Base-by-base conservation (phyloP, 2,113 vertebrate species). In the Burhinus oedicnemus region DNA sequence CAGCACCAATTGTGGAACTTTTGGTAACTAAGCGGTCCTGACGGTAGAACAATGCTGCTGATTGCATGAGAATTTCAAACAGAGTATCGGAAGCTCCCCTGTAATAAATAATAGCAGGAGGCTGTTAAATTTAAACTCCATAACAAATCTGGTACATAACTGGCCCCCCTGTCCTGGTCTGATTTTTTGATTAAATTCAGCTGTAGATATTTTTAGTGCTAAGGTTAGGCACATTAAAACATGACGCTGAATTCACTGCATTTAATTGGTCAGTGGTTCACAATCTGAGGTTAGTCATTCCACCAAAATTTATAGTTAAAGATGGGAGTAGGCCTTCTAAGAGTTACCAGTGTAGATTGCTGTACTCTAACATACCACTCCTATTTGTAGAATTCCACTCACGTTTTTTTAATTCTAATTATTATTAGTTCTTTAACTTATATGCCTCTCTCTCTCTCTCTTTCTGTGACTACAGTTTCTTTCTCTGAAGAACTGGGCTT, bases 401-500 rank as follows among this genome's bases (percentile, higher is more conserved):
- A 36, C 6, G 5, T 42, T 42, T 72, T 32, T 2, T 42, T 2
- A n/a, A 9, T 65, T 66, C 3, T 22, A 15, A 19, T 47, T 81
- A 38, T 74, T 71, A 20, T 38, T 66, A 29, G 1, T 71, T 92
- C 27, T 79, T 84, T 82, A 65, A 79, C 12, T 71, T 79, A 15
- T 0, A 5, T 79, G 17, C 7, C 7, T 60, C 64, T 85, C 36
- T 90, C 64, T 85, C 36, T 90, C 5, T 83, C 15, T 93, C 90
- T 94, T 97, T 92, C 90, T 61, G 10, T 93, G 32, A 77, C 93
- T 96, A 22, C 88, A 99, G 99, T 99, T 99, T 97, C 98, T 99
- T 86, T 98, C 99, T 87, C 84, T 99, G 98, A 99, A 99, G 98
- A 99, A 99, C 97, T 99, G 99, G 99, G 98, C 98, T 97, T 98